Evolutionary conservation across 1,140 invertebrate species (phyloP), one percentile per base, ranked within the genome.

Genomic region (Vanessa atalanta): DNA sequence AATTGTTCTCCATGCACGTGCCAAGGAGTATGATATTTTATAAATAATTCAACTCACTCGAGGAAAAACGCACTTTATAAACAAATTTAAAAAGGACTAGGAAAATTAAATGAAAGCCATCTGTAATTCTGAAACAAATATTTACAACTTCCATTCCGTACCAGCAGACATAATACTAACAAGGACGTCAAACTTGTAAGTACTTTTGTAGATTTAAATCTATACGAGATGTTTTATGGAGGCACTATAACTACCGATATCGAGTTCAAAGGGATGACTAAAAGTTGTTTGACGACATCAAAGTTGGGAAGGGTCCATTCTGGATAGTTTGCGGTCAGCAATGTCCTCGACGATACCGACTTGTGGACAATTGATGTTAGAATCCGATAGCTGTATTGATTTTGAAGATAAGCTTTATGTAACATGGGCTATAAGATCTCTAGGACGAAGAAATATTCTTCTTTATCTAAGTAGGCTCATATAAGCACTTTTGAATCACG

Each of bases 281-380:
- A 64, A 79, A 77, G 70, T 75, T 57, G 55, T 48, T 26, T 74
- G 68, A 71, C 73, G 68, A 71, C 75, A 79, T 82, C 83, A 81
- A 81, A 84, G 74, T 82, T 84, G 82, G 84, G 73, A 73, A 84
- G 85, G 85, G 83, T 82, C 57, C 57, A 16, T 37, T 61, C 13
- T 70, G 48, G 68, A 47, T 71, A 57, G 70, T 70, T 73, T 50
- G 61, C 23, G 70, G 70, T 65, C 70, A 71, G n/a, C 20, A 26
- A 16, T 16, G 16, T 47, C 47, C 12, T 53, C 61, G 43, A 65
- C 37, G 31, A 37, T 61, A 61, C 16, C 26, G 26, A 37, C 26
- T 61, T 37, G 14, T 61, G 26, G 31, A 61, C 53, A 23, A 57
- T 31, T 37, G 13, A 31, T 37, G 57, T 61, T 23, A 31, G 26